Conservation (phyloP, 2,797 vertebrate genomes). For the Enteromius anoplus region DNA sequence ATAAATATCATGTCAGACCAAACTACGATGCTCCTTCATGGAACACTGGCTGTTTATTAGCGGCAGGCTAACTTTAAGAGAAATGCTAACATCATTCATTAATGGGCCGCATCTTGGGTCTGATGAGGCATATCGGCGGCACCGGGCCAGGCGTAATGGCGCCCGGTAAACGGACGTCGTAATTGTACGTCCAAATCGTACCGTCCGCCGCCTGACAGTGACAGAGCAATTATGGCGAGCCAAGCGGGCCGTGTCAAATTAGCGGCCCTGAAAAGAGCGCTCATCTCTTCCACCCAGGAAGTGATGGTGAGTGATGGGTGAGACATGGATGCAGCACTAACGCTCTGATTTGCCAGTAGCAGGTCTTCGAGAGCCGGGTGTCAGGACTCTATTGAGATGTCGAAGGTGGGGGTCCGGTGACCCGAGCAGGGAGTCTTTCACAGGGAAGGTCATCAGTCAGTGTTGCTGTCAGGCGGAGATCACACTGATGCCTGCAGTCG, state of each 20-base stretch:
- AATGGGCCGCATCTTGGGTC: constrained; percentile 98
- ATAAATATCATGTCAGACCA: constrained; percentile 98
- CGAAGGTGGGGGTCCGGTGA: constrained; percentile 77
- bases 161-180: constrained; percentile 93
- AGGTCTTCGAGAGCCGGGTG: constrained; percentile 83
- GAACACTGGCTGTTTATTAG: constrained; percentile 99
- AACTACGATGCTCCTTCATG: constrained; percentile 99
- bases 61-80: constrained; percentile 96
- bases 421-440: constrained; percentile 83
- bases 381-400: constrained; percentile 87
- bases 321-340: constrained; percentile 84
- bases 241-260: constrained; percentile 99
- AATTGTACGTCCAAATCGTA: constrained; percentile 99
- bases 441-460: constrained; percentile 98
- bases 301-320: constrained; percentile 94
- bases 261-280: constrained; percentile 89
- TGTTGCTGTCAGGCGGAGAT: constrained; percentile 91
- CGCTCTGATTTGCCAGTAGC: constrained; percentile 93
- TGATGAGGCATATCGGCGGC: constrained; percentile 98
- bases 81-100: constrained; percentile 99
- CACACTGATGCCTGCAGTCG: constrained; percentile 84
- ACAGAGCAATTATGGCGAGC: constrained; percentile 99
- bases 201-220: constrained; percentile 92
- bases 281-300: constrained; percentile 91
- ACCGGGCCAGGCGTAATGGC: constrained; percentile 90